A percentile compares a stretch with the other conserved stretches of the same genome.
Conservation (phyloP, 2,888 invertebrate genomes). For the Chesias legatella region DNA sequence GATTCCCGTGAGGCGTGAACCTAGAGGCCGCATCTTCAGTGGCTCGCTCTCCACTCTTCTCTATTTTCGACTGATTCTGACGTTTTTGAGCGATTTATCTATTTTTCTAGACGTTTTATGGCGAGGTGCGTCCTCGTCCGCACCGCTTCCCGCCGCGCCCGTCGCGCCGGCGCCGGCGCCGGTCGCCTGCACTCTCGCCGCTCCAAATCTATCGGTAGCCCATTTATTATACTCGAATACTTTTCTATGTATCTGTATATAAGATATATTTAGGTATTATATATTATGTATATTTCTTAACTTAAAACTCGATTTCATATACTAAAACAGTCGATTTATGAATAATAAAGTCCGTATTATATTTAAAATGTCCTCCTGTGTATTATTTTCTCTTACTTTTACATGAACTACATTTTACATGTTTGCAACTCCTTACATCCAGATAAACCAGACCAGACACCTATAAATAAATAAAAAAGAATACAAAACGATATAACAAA, state of each 20-base stretch:
- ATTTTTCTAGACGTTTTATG: conserved; percentile 80
- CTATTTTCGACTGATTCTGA: conserved; percentile 77
- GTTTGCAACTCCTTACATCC: too few species aligned
- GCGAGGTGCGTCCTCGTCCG: conserved; percentile 78
- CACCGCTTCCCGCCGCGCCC: conserved; percentile 61
- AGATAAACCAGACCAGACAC: too few species aligned
- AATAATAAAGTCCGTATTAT: conserved; percentile 73
- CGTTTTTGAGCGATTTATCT: conserved; percentile 81
- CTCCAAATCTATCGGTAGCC: conserved; percentile 78
- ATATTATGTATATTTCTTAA: conserved; percentile 80
- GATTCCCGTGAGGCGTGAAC: conserved; percentile 26
- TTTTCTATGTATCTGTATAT: conserved; percentile 80
- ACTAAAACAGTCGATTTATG: conserved; percentile 79
- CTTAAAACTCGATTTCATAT: conserved; percentile 78
- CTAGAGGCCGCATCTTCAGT: conserved; percentile 30
- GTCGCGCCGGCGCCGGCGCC: conserved; percentile 45
- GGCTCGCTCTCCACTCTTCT: conserved; percentile 60
- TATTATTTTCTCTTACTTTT: conserved; percentile 38
- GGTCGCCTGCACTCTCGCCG: conserved; percentile 78
- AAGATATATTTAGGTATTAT: conserved; percentile 80
- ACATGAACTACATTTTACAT: neutral
- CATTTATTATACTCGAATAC: conserved; percentile 77
- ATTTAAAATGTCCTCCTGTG: conserved; percentile 37
- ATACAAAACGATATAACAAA: too few species aligned
- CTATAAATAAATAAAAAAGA: too few species aligned